Evolutionary conservation across 2,888 invertebrate species (phyloP).

Genomic region (Myopa testacea): DNA sequence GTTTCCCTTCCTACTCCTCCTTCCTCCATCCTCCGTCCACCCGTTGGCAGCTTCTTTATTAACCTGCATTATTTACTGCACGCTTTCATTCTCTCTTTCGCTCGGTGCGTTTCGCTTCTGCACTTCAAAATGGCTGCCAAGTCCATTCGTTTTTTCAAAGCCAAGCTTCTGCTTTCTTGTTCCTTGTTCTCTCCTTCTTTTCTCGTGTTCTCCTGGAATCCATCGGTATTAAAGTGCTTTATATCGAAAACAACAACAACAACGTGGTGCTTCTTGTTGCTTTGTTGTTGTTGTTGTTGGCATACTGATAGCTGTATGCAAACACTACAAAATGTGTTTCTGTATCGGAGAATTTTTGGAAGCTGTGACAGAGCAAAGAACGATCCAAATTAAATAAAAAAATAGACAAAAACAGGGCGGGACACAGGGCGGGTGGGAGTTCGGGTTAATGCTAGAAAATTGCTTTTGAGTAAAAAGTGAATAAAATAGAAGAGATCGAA

Average conservation of each 20-base stretch:
- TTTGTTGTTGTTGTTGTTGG: too few species aligned
- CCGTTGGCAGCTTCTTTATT: not conserved
- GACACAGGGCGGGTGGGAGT: too few species aligned
- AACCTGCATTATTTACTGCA: not conserved
- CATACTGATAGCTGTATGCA: too few species aligned
- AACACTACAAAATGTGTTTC: too few species aligned
- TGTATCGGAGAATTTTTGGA: too few species aligned
- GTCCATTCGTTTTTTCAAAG: not conserved
- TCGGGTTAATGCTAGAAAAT: too few species aligned
- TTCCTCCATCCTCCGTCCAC: not conserved
- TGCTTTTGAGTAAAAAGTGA: not conserved
- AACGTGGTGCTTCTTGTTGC: too few species aligned
- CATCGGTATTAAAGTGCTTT: too few species aligned
- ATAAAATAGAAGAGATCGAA: not conserved
- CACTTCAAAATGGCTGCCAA: constrained; percentile 11
- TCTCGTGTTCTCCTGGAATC: not conserved
- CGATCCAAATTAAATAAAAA: too few species aligned
- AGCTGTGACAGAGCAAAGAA: too few species aligned
- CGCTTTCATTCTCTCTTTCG: not conserved
- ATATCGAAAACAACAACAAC: too few species aligned
- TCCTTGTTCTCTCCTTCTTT: not conserved
- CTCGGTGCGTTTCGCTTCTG: not conserved
- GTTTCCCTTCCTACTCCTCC: not conserved
- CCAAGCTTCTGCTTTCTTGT: not conserved
- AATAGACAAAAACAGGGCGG: too few species aligned